phyloP scores from a whole-genome alignment of 2,113 vertebrate genomes.

The Corythaixoides concolor region DNA sequence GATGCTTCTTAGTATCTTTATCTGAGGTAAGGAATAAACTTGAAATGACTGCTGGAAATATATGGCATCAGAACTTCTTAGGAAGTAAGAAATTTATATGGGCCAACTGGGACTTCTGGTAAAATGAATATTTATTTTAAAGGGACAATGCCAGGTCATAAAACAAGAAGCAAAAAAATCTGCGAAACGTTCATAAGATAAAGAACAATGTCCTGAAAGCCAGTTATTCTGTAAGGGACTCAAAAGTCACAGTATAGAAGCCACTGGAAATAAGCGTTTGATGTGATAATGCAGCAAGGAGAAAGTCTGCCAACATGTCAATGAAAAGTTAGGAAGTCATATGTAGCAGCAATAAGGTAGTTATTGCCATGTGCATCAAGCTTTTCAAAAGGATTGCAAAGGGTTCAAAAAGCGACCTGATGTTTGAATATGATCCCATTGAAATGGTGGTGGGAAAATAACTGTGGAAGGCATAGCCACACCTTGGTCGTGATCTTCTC shows the following conservation, averaged over 20 bases:
- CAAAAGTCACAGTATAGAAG: not conserved
- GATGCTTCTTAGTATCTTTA: not conserved
- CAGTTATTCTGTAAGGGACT: not conserved
- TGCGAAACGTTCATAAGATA: not conserved
- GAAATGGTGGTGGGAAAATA: not conserved
- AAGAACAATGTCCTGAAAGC: not conserved
- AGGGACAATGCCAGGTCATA: not conserved
- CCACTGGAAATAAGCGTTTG: not conserved
- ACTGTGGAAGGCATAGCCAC: not conserved
- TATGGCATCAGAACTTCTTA: not conserved
- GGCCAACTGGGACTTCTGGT: not conserved
- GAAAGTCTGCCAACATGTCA: not conserved
- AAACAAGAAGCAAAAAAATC: not conserved
- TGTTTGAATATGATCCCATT: not conserved
- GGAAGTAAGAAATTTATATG: not conserved
- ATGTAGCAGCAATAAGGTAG: not conserved
- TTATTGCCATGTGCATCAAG: not conserved
- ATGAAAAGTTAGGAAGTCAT: not conserved
- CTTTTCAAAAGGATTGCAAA: not conserved
- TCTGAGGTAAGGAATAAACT: not conserved
- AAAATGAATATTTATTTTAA: not conserved
- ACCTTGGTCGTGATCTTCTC: not conserved
- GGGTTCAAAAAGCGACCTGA: not conserved
- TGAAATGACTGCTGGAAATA: constrained; percentile 11
- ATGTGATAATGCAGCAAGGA: not conserved